Base-by-base conservation (phyloP, 2,113 vertebrate species). In the Phoenicopterus ruber region DNA sequence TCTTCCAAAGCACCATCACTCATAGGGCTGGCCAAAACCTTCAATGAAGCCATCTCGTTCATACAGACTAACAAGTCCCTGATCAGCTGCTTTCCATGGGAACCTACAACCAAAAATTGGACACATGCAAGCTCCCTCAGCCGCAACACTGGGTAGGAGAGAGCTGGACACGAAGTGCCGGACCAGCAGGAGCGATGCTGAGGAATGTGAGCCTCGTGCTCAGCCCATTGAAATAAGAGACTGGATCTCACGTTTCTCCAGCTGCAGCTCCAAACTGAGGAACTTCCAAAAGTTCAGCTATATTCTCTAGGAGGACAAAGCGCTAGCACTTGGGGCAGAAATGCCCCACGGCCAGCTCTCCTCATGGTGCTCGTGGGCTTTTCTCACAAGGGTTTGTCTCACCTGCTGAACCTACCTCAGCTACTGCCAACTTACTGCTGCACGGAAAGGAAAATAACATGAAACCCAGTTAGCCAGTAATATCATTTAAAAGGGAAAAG, bases 41-140 rank as follows among this genome's bases (percentile, higher is more conserved):
- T 2, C 0, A 0, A 13, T 17, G 36, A 38, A 88, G 25, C 24
- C 1, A 0, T 4, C 58, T 59, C 7, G 0, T 24, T 29, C 58
- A 20, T 2, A 6, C 0, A 18, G 25, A 29, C 9, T 8, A 38
- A 15, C 13, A 9, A 28, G 2, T 40, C 70, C n/a, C 47, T 69
- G 36, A 19, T 17, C 9, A 28, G 29, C 69, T 80, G 38, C 25
- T 74, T 47, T 32, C 47, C 38, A 20, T 3, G 7, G 58, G 13
- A 78, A 36, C 14, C 34, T 65, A 34, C 42, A 32, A 52, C 16
- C 47, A 55, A 47, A 63, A 25, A 2, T 2, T 25, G 4, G 28
- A 31, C 52, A 38, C 0, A 7, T 3, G 3, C 15, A 13, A 46
- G 66, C 71, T 83, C 46, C 58, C 71, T 18, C 1, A 0, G 38